Evolutionary conservation across 2,797 vertebrate genomes (phyloP), one percentile per base, ranked within the genome.

Genomic region (Vultur gryphus): DNA sequence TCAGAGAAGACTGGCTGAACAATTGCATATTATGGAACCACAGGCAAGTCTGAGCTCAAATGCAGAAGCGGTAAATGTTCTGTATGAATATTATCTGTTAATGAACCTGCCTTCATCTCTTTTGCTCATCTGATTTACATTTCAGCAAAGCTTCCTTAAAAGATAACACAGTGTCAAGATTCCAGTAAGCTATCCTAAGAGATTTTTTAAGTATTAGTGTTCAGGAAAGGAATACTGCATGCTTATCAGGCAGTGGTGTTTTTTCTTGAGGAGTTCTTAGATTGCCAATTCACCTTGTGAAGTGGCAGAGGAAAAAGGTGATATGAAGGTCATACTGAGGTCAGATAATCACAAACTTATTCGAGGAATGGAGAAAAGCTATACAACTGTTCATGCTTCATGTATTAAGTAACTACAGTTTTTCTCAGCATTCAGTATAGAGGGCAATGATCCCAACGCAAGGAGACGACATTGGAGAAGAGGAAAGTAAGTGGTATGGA

Each of bases 351-450:
- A 66, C 59, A 73, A 41, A 67, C 75, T 70, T 87, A 64, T 31
- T 93, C 5, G 21, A 62, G 84, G 79, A 83, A 76, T 26, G 61
- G n/a, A 57, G 49, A 23, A 65, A 65, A 93, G 90, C 92, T 44
- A 10, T 87, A 29, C 88, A 92, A 73, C 75, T 93, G 76, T 76
- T 95, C 89, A 21, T 84, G 76, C 93, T 89, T 94, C 84, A 28
- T 44, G 54, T 71, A 78, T 92, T 89, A 78, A 71, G 23, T 87
- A 94, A 89, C 20, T 21, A 35, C 37, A 51, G 78, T 49, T 95
- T 94, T 93, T 71, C 78, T 90, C 61, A 81, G 59, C 64, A 9
- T 87, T 94, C 75, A 41, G 0, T 87, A 59, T 26, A 81, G 92
- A 80, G 72, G 84, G 67, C 84, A 87, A 0, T 62, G 92, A 93